These are phyloP conservation scores for Tetramorium simillimum DNA, from an alignment of 1,140 invertebrate species.

Conservation along the genomic window DNA sequence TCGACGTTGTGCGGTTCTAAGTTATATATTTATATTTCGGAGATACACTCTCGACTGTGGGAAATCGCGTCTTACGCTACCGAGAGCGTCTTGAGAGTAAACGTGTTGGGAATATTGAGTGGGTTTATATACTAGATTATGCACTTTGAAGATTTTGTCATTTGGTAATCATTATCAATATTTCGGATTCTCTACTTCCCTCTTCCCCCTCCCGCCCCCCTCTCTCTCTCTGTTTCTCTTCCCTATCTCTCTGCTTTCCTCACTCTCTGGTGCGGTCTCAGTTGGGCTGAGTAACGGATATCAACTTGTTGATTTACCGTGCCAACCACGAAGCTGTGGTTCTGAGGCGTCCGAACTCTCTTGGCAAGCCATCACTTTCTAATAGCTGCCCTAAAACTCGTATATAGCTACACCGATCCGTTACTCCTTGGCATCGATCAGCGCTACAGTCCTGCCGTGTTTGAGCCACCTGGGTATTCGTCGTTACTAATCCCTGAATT, in stretches of 20 bases:
- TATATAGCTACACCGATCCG: constrained; percentile 58
- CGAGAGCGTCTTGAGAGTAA: constrained; percentile 28
- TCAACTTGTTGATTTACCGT: constrained; percentile 84
- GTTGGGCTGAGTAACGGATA: constrained; percentile 72
- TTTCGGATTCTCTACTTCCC: not conserved
- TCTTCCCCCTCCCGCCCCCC: not conserved
- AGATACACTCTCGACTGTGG: constrained; percentile 13
- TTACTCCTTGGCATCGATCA: constrained; percentile 54
- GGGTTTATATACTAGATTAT: constrained; percentile 42
- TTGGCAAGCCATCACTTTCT: constrained; percentile 78
- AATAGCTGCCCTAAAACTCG: constrained; percentile 79
- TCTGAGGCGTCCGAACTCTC: constrained; percentile 74
- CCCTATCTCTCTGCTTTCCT: not conserved
- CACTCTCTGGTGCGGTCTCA: constrained; percentile 46
- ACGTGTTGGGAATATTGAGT: constrained; percentile 53
- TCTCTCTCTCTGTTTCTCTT: not conserved
- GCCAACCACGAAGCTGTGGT: constrained; percentile 76
- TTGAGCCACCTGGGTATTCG: constrained; percentile 32
- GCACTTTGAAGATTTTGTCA: constrained; percentile 53
- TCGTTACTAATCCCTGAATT: constrained; percentile 62
- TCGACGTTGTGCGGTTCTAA: constrained; percentile 45
- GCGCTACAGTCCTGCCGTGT: constrained; percentile 34
- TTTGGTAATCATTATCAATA: constrained; percentile 42
- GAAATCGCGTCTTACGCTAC: constrained; percentile 41
- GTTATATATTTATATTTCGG: constrained; percentile 57